phyloP scores from a whole-genome alignment of 2,797 vertebrate species.

The Bradypodion pumilum region DNA sequence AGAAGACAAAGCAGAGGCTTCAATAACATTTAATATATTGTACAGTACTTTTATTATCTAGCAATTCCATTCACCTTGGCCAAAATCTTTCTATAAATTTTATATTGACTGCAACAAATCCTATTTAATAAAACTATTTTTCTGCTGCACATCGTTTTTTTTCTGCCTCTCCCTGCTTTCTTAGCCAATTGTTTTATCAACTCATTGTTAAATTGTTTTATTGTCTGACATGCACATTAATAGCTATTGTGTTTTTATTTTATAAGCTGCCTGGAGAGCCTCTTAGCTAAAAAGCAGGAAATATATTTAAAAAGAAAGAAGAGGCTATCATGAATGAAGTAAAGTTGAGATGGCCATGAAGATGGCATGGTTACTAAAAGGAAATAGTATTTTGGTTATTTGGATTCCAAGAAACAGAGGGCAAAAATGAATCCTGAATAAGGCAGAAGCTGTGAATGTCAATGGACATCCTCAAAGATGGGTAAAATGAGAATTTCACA shows the following conservation, averaged over 20 bases:
- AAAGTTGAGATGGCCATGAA: too few species aligned
- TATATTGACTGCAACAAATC: background rate
- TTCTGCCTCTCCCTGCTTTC: background rate
- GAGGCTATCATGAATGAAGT: background rate
- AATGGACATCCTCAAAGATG: background rate
- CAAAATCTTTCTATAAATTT: background rate
- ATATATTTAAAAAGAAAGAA: background rate
- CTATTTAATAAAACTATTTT: background rate
- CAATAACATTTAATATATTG: background rate
- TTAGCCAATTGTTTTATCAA: background rate
- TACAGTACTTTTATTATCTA: background rate
- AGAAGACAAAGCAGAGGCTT: background rate
- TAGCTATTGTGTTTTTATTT: background rate
- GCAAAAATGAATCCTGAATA: background rate
- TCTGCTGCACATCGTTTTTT: too few species aligned
- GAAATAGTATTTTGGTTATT: background rate
- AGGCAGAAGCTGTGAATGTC: background rate
- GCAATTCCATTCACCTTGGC: background rate
- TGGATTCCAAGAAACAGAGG: background rate
- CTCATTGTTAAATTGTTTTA: background rate
- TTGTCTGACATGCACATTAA: background rate
- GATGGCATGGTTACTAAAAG: background rate
- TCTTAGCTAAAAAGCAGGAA: background rate
- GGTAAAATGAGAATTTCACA: background rate
- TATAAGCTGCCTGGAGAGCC: background rate